Evolutionary conservation across 1,140 invertebrate species (phyloP).

Genomic region (Vanessa atalanta): DNA sequence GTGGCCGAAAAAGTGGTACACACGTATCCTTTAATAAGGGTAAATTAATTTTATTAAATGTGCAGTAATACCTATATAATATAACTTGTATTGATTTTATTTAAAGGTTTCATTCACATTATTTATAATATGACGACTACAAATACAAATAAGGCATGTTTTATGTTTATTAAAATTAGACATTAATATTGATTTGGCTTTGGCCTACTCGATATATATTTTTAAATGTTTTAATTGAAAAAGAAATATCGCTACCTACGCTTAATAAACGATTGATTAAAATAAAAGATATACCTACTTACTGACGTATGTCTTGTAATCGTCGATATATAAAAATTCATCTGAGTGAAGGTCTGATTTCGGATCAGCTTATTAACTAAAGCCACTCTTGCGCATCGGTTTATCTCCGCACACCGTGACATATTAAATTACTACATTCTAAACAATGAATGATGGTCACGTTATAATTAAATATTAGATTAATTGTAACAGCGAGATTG

Average conservation of each 20-base stretch:
- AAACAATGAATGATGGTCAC: conserved; percentile 30
- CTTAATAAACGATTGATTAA: not conserved
- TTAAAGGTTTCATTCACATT: not conserved
- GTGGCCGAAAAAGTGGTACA: conserved; percentile 86
- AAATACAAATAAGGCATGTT: too few relatives aligned
- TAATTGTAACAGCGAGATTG: not conserved
- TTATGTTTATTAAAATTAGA: too few relatives aligned
- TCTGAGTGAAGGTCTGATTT: conserved; percentile 44
- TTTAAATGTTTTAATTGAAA: not conserved
- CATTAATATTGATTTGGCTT: too few relatives aligned
- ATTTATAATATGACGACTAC: not conserved
- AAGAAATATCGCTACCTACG: too few relatives aligned
- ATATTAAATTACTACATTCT: conserved; percentile 41
- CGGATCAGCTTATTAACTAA: conserved; percentile 34
- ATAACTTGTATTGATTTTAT: conserved; percentile 1
- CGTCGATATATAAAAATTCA: conserved; percentile 37
- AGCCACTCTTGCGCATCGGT: conserved; percentile 42
- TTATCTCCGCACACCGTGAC: conserved; percentile 39
- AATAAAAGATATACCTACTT: too few relatives aligned
- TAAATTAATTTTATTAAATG: conserved; percentile 59
- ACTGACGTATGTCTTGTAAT: not conserved
- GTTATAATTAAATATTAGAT: not conserved
- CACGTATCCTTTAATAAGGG: conserved; percentile 87
- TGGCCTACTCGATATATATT: not conserved
- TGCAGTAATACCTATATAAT: not conserved